Base-by-base conservation (phyloP, 2,797 vertebrate genomes). In the Enteromius fasciolatus region DNA sequence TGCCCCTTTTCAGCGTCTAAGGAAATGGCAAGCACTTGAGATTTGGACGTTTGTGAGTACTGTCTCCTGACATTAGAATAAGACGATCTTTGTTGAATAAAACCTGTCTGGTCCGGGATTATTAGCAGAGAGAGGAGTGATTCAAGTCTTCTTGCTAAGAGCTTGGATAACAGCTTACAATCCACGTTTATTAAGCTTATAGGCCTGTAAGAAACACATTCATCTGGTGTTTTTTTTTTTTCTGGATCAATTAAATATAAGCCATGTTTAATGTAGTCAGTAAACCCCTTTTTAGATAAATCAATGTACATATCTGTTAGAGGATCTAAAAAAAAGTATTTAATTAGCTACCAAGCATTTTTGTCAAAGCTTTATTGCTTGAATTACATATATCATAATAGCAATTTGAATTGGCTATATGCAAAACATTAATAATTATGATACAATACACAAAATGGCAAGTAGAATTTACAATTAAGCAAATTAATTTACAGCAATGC, bases 311-410 rank as follows among this genome's bases (percentile, higher is more conserved):
- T 50, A 7, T 72, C 69, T 31, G 69, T 31, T 72, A 50, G 23
- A 10, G 44, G 44, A 28, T 48, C 25, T 72, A 48, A 72, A 48
- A 50, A n/a, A 31, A 50, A 50, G 3, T 31, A 63, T 61, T 63
- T 31, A 1, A 8, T 9, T 64, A 9, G 41, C 48, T 33, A 48
- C 18, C 70, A 69, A 39, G 20, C 69, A 80, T 89, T 80, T 90
- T 89, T 92, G 90, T 93, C 89, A 93, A 93, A 91, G 90, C 92
- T 94, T 95, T 95, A 95, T 95, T 95, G 94, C 94, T 93, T 91
- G 90, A 91, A 93, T 92, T 90, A 93, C 93, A 93, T 91, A 90
- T 91, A 84, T 86, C 84, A 93, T 94, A 89, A 91, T 91, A 93
- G 92, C 91, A 91, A 88, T 92, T 92, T 41, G 91, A 91, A 89